Base-by-base conservation (phyloP, 1,140 invertebrate genomes). In the Anastrepha ludens region DNA sequence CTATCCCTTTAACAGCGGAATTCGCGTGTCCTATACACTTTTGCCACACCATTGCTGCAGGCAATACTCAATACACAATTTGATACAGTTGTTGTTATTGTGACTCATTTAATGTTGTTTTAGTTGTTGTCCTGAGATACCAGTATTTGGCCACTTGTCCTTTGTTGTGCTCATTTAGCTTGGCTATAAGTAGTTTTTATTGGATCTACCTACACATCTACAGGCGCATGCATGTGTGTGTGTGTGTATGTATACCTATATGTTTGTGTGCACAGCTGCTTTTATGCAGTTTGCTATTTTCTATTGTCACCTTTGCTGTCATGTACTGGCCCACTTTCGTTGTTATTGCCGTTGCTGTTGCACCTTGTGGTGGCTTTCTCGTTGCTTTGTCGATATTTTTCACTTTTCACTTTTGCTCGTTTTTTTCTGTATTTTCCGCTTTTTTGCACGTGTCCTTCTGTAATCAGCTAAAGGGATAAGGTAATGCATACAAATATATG, bases 381-480 rank as follows among this genome's bases (percentile, higher is more conserved):
- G 44, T 2, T 17, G 67, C 47, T 55, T 81, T 55, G 9, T n/a
- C 17, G 74, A 6, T 67, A 67, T 39, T 67, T 67, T 67, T 17
- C n/a, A 17, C 6, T 67, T 67, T 11, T 29, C 20, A 1, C 15
- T 62, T 62, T 62, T 62, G 4, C 15, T 62, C n/a, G 9, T 62
- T 62, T 62, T 17, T 15, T 62, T 15, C 15, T 5, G 0, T 6
- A 62, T 62, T 17, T 62, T 62, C 1, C 64, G 5, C 29, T 67
- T 67, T 67, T 67, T 6, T 7, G 7, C 64, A 11, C 8, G 60
- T 62, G 13, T 0, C n/a, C 60, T 9, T 62, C 60, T 62, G 29
- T 81, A 81, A 81, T 81, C 74, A 81, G 74, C 74, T 81, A 15
- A 7, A 81, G 55, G 44, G 8, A 58, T 50, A 15, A 58, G 55